Conservation (phyloP, 2,888 invertebrate species). For the Cephus spinipes region DNA sequence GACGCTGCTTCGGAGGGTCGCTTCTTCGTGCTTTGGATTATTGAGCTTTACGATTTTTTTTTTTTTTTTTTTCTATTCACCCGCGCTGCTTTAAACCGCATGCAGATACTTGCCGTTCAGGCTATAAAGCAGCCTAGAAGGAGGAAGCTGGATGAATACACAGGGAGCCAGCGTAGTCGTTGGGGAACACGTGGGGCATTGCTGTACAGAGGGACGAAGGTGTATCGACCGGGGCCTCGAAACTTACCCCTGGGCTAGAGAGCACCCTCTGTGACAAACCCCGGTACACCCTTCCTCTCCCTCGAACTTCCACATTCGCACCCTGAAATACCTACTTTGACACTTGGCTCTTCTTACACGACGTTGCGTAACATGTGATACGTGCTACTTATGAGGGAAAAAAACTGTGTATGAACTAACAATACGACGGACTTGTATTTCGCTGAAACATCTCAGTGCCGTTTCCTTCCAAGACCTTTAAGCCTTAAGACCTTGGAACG, state of each 20-base stretch:
- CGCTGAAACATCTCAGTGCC: not conserved
- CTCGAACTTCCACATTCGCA: not conserved
- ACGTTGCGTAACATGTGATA: not conserved
- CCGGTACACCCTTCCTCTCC: not conserved
- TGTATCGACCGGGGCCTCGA: not conserved
- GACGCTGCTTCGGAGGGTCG: not conserved
- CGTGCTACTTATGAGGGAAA: not conserved
- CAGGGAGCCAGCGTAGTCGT: not conserved
- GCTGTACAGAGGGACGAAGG: not conserved
- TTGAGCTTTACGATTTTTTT: not conserved
- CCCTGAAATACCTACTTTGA: not conserved
- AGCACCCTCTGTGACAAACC: not conserved
- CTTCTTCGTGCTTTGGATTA: not conserved
- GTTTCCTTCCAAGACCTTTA: not conserved
- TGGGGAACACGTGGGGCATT: not conserved
- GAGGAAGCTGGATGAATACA: not conserved
- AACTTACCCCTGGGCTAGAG: not conserved
- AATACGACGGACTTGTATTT: not conserved
- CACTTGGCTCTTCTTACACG: not conserved
- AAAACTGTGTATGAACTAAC: not conserved
- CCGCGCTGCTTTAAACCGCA: not conserved
- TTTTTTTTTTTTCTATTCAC: not conserved
- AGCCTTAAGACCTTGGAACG: not conserved
- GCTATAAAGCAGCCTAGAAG: not conserved
- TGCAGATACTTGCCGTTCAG: not conserved